Evolutionary conservation across 2,888 invertebrate species (phyloP).

Genomic region (Rhamnusium bicolor): DNA sequence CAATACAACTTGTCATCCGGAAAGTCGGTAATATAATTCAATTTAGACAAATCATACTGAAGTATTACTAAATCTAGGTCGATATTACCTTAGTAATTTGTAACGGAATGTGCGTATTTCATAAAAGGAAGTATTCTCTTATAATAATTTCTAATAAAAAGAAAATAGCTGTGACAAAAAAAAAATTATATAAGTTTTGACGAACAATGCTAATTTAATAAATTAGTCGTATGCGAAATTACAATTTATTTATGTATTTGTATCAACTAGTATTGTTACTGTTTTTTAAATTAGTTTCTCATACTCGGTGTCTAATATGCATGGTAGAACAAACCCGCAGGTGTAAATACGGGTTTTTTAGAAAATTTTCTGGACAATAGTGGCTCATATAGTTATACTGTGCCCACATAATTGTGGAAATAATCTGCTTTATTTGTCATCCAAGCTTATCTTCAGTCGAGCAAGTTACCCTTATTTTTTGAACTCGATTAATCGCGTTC

Average conservation of each 20-base stretch:
- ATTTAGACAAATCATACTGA: constrained; percentile 1
- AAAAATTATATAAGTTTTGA: neutral
- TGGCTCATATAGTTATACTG: too few species aligned
- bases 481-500: too few species aligned
- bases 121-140: neutral
- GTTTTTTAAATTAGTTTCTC: neutral
- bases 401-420: too few species aligned
- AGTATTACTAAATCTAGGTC: constrained; percentile 8
- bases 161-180: neutral
- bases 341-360: neutral
- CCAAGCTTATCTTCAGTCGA: too few species aligned
- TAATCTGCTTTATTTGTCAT: too few species aligned
- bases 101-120: neutral
- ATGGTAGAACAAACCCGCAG: neutral
- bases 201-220: neutral
- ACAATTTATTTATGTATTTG: neutral
- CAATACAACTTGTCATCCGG: neutral
- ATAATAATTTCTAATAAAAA: neutral
- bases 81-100: neutral
- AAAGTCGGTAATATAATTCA: neutral
- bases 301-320: neutral
- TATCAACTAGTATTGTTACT: neutral
- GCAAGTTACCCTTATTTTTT: too few species aligned
- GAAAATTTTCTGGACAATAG: too few species aligned
- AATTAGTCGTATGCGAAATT: neutral